These are phyloP conservation scores for Pelmatolapia mariae DNA, from an alignment of 2,113 vertebrate species.

Conservation along the genomic window DNA sequence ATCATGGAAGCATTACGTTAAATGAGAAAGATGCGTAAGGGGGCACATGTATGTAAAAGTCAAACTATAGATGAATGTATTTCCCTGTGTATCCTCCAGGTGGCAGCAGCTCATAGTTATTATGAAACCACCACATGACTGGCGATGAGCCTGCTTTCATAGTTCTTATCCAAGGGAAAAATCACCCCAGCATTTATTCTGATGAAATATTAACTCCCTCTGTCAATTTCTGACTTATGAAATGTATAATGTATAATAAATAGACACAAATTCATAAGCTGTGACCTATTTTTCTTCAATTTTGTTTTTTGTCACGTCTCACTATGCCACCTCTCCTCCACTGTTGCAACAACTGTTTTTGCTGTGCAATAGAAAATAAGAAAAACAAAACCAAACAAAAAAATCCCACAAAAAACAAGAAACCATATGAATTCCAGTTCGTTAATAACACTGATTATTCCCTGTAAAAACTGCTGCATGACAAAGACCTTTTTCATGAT, in stretches of 20 bases:
- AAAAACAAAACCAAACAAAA: not conserved
- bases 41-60: accelerated
- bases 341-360: not conserved
- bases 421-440: not conserved
- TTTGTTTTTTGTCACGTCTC: not conserved
- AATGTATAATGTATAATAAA: not conserved
- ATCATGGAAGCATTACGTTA: not conserved
- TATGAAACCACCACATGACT: not conserved
- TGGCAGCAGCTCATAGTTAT: constrained; percentile 22
- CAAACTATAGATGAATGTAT: not conserved
- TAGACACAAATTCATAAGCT: not conserved
- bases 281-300: not conserved
- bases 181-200: not conserved
- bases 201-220: not conserved
- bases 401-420: not conserved
- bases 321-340: not conserved
- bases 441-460: not conserved
- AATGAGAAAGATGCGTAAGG: accelerated
- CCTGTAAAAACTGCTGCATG: not conserved
- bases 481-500: not conserved
- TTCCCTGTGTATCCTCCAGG: constrained; percentile 9
- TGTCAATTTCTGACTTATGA: not conserved
- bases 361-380: not conserved
- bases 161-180: not conserved
- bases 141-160: not conserved